Percentiles rank a stretch among this genome's conserved stretches.
phyloP scores from a whole-genome alignment of 2,113 vertebrate genomes.

The Oxyruncus cristatus region DNA sequence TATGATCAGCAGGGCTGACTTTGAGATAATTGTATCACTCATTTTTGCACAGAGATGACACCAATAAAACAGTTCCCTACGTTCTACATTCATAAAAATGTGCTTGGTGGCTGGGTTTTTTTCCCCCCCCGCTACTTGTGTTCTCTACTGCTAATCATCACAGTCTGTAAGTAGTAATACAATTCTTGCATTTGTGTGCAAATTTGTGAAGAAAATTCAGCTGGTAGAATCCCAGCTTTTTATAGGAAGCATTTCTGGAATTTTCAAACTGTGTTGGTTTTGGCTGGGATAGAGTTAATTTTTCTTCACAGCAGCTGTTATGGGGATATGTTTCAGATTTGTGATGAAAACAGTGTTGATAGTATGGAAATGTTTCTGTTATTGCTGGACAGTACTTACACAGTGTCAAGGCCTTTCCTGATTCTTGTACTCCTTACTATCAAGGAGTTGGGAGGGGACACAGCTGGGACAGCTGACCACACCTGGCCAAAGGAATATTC shows the following conservation, averaged over 20 bases:
- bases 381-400: background rate
- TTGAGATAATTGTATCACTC: background rate
- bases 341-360: background rate
- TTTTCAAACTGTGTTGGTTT: background rate
- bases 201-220: background rate
- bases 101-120: too few species aligned
- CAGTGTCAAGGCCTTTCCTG: background rate
- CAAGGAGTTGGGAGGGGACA: background rate
- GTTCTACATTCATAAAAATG: background rate
- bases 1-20: background rate
- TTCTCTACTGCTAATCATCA: background rate
- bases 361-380: background rate
- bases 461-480: background rate
- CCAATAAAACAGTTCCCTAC: background rate
- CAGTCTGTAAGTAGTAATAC: background rate
- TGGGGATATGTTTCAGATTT: background rate
- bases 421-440: fast-evolving
- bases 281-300: background rate
- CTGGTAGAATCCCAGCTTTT: background rate
- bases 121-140: background rate
- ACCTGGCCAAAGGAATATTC: background rate
- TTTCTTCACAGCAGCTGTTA: background rate
- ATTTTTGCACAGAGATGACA: background rate
- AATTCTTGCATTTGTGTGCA: background rate
- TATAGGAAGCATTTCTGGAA: background rate